These are phyloP conservation scores for Drosophila lacteicornis DNA, from an alignment of 1,140 invertebrate species.

Conservation along the genomic window DNA sequence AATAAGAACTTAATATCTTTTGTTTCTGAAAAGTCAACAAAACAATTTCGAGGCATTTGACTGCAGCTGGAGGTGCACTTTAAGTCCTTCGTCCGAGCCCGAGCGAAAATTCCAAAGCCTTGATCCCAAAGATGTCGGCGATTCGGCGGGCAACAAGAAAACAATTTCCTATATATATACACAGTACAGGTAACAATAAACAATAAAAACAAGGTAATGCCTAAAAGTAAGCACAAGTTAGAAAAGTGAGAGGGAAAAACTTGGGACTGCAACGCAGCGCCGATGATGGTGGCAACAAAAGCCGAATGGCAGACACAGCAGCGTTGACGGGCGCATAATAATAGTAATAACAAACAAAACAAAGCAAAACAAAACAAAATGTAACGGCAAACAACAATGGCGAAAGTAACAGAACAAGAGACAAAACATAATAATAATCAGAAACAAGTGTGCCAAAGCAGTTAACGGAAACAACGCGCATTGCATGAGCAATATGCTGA, in stretches of 20 bases:
- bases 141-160: conserved; percentile 37
- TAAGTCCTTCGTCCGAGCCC: not conserved
- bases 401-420: conserved; percentile 71
- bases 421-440: conserved; percentile 83
- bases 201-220: conserved; percentile 55
- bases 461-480: conserved; percentile 82
- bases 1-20: conserved; percentile 7
- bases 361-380: conserved; percentile 65
- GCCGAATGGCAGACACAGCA: conserved; percentile 45
- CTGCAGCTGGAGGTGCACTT: not conserved
- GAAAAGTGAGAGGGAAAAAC: conserved; percentile 34
- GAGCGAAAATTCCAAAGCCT: conserved; percentile 23
- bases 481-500: conserved; percentile 77
- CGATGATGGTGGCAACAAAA: conserved; percentile 36
- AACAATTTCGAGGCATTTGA: conserved; percentile 9
- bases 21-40: conserved; percentile 4
- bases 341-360: conserved; percentile 66
- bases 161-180: conserved; percentile 7
- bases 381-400: conserved; percentile 63
- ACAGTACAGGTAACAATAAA: conserved; percentile 45
- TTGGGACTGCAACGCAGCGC: conserved; percentile 47
- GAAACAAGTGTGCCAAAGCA: conserved; percentile 83
- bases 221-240: conserved; percentile 38
- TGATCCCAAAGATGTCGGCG: conserved; percentile 32
- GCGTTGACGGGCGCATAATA: conserved; percentile 61